Percentiles rank a stretch among this genome's conserved stretches.
Evolutionary conservation across 30 jellyfish, hydroid and myxozoan species (phyloP).

Genomic region (Hydra vulgaris): DNA sequence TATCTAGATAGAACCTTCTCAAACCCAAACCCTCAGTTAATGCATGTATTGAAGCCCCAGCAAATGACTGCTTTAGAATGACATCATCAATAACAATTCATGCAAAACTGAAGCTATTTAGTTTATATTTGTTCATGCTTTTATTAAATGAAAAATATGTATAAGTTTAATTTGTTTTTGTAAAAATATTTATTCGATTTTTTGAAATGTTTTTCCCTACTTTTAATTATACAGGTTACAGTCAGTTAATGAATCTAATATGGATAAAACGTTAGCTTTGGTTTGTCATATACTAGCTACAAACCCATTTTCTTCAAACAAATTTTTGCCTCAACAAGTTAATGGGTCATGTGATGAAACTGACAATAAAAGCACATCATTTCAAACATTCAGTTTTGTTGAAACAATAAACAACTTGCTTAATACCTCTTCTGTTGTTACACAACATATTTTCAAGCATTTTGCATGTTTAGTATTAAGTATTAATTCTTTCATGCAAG

Average conservation of each 20-base stretch:
- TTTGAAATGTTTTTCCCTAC: too few relatives aligned
- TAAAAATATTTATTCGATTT: too few relatives aligned
- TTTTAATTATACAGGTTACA: not conserved
- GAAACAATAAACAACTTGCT: not conserved
- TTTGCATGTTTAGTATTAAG: not conserved
- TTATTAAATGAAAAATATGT: too few relatives aligned
- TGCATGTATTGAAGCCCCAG: too few relatives aligned
- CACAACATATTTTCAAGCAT: not conserved
- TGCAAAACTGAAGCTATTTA: too few relatives aligned
- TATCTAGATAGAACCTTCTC: too few relatives aligned
- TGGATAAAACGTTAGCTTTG: not conserved
- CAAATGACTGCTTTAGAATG: too few relatives aligned
- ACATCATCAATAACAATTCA: too few relatives aligned
- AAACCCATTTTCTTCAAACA: not conserved
- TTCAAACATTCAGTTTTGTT: not conserved
- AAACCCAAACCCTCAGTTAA: too few relatives aligned
- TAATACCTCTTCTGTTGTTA: not conserved
- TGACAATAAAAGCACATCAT: not conserved
- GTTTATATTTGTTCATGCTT: too few relatives aligned
- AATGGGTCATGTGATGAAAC: not conserved
- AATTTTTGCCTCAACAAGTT: not conserved
- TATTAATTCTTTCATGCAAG: not conserved
- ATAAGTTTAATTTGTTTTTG: too few relatives aligned
- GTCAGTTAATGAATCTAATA: not conserved
- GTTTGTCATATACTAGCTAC: not conserved